A percentile compares a stretch with the other conserved stretches of the same genome.
These are phyloP conservation scores for Diarsia rubi DNA, from an alignment of 2,888 invertebrate species.

Conservation along the genomic window DNA sequence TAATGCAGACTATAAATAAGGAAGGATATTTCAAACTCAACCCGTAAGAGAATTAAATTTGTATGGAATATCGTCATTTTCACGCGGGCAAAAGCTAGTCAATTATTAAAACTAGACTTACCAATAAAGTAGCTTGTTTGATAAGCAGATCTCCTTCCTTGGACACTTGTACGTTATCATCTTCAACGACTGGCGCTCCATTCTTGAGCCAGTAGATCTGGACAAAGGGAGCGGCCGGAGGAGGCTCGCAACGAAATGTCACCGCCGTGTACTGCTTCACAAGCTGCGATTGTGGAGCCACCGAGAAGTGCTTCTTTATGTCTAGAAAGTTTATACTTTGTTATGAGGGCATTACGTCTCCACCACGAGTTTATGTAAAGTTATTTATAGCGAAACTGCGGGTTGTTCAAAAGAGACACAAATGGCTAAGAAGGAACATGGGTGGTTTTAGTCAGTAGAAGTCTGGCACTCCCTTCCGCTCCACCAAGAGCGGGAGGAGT, in stretches of 20 bases:
- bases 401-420: no score
- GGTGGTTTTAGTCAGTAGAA: no score
- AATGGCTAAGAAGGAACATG: no score
- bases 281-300: conserved; percentile 95
- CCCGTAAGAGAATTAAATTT: no score
- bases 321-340: conserved; percentile 88
- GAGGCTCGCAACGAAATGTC: conserved; percentile 96
- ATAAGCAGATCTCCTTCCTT: conserved; percentile 96
- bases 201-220: conserved; percentile 96
- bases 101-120: conserved; percentile 70
- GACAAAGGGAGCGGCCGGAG: conserved; percentile 96
- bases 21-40: no score
- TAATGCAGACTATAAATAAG: no score
- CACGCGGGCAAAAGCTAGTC: no score
- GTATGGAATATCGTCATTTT: no score
- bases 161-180: conserved; percentile 93
- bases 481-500: no score
- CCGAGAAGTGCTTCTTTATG: conserved; percentile 97
- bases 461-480: no score
- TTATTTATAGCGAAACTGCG: background rate
- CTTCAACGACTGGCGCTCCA: conserved; percentile 92
- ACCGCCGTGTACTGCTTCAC: conserved; percentile 96
- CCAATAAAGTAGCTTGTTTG: conserved; percentile 95
- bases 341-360: background rate
- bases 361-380: background rate